These are phyloP conservation scores for Cnemophilus loriae DNA, from an alignment of 2,113 vertebrate species.

Conservation along the genomic window DNA sequence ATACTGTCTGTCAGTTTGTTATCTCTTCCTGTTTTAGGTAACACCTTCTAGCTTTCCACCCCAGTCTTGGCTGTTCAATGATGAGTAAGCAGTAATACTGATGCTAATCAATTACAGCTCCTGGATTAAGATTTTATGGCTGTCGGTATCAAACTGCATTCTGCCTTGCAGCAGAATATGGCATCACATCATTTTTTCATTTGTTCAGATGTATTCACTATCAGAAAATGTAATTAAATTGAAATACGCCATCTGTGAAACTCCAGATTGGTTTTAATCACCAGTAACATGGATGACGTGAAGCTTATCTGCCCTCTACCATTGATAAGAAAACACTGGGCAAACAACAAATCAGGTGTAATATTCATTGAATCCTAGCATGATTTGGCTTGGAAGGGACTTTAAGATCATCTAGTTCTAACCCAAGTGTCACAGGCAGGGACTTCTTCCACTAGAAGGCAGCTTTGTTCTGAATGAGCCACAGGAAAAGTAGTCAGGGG, in stretches of 20 bases:
- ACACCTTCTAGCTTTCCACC: not conserved
- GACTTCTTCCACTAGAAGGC: not conserved
- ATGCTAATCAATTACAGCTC: not conserved
- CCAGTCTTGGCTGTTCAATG: not conserved
- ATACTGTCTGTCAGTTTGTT: not conserved
- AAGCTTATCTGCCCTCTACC: not conserved
- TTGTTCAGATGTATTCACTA: not conserved
- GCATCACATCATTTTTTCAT: not conserved
- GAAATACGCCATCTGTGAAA: not conserved
- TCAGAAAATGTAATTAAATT: not conserved
- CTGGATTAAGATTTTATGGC: slow-evolving; percentile 2
- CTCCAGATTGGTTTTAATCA: not conserved
- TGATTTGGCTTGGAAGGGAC: not conserved
- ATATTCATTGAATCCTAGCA: not conserved
- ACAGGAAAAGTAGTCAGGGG: not conserved
- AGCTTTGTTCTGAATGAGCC: not conserved
- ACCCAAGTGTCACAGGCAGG: not conserved
- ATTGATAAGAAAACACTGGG: not conserved
- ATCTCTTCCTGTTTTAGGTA: not conserved
- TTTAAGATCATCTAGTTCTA: not conserved
- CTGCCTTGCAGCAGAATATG: not conserved
- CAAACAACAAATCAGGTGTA: not conserved
- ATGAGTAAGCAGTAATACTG: not conserved
- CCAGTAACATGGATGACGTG: not conserved
- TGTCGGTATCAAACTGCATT: not conserved